Conservation (phyloP, 2,888 invertebrate genomes). For the Physocephala rufipes region DNA sequence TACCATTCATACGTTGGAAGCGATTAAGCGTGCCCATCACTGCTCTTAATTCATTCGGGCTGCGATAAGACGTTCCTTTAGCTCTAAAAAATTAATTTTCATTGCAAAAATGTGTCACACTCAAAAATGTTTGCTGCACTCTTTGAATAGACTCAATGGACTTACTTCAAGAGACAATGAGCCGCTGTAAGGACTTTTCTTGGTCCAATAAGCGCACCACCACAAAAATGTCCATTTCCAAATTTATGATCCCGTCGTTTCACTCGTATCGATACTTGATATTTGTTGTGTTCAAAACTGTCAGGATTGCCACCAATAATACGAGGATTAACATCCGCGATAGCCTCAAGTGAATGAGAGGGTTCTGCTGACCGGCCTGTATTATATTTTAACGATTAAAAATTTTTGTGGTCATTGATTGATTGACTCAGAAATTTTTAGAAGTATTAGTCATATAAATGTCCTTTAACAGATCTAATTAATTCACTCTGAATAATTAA, state of each 20-base stretch:
- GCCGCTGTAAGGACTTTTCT: conserved; percentile 62
- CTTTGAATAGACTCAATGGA: conserved; percentile 17
- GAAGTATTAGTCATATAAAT: too few species aligned
- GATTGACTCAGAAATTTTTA: too few species aligned
- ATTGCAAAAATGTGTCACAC: neutral
- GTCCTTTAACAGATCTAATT: too few species aligned
- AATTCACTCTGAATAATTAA: too few species aligned
- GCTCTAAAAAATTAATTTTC: conserved; percentile 44
- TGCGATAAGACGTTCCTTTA: conserved; percentile 54
- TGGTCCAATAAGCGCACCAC: conserved; percentile 57
- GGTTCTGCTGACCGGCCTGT: conserved; percentile 1
- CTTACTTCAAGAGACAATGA: conserved; percentile 62
- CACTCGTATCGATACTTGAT: conserved; percentile 60
- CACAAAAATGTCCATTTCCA: conserved; percentile 61
- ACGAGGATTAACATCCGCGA: conserved; percentile 45
- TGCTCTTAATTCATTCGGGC: conserved; percentile 56
- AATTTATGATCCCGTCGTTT: conserved; percentile 53
- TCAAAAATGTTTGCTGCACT: too few species aligned
- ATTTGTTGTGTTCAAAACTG: conserved; percentile 48
- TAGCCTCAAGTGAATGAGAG: neutral
- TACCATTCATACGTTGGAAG: conserved; percentile 52
- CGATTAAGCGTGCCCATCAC: conserved; percentile 63
- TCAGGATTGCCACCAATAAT: conserved; percentile 59
- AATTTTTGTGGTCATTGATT: too few species aligned
- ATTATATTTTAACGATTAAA: neutral